phyloP scores from a whole-genome alignment of 2,113 vertebrate species.

The Tachycineta bicolor region DNA sequence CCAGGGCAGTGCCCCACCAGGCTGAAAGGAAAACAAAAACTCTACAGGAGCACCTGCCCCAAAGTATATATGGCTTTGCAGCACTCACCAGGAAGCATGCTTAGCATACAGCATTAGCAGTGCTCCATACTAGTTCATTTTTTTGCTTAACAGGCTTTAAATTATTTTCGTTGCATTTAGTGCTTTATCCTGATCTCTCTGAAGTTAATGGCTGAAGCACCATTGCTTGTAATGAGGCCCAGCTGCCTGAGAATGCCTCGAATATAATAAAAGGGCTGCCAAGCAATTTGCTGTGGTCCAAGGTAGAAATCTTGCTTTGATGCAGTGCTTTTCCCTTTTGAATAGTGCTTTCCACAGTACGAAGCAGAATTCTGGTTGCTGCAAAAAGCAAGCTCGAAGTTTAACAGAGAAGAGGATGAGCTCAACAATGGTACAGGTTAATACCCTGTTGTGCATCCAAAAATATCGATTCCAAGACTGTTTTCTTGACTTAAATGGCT shows the following conservation, averaged over 20 bases:
- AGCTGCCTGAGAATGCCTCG: not conserved
- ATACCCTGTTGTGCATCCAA: not conserved
- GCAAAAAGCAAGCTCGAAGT: not conserved
- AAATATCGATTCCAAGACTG: not conserved
- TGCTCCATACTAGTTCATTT: not conserved
- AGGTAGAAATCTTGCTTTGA: constrained; percentile 15
- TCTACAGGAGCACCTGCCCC: not conserved
- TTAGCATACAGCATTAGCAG: not conserved
- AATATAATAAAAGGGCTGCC: not conserved
- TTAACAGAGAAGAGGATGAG: not conserved
- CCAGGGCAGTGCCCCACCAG: fast-evolving
- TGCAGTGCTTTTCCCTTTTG: not conserved
- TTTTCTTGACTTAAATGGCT: not conserved
- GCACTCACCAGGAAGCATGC: not conserved
- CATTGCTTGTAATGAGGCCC: not conserved
- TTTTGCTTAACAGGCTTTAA: constrained; percentile 8
- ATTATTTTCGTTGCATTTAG: not conserved
- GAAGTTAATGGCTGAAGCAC: constrained; percentile 9
- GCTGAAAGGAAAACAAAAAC: not conserved
- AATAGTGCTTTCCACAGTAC: not conserved
- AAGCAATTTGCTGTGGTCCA: not conserved
- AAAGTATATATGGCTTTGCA: not conserved
- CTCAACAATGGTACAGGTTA: not conserved
- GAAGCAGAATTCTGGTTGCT: not conserved
- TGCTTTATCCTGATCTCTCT: constrained; percentile 20